Conservation (phyloP, 2,113 vertebrate genomes). For the Calyptommatus sinebrachiatus region DNA sequence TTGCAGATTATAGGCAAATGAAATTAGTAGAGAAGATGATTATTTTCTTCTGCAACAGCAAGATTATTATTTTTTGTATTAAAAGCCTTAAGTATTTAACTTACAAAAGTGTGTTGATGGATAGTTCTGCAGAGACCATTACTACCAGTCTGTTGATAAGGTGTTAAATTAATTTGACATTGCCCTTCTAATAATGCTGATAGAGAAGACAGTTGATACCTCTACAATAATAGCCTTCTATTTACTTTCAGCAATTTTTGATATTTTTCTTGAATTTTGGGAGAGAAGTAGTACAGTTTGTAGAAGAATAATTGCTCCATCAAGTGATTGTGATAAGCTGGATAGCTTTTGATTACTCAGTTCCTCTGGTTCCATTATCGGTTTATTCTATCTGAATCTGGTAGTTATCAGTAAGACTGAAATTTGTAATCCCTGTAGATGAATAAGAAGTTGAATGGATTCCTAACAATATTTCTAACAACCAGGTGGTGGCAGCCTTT, state of each 20-base stretch:
- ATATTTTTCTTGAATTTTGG: not conserved
- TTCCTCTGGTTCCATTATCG: not conserved
- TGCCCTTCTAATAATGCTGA: not conserved
- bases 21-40: not conserved
- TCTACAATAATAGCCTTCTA: not conserved
- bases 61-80: not conserved
- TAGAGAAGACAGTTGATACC: not conserved
- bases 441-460: not conserved
- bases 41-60: not conserved
- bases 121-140: not conserved
- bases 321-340: not conserved
- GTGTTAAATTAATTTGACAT: not conserved
- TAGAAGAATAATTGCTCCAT: not conserved
- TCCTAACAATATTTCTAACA: not conserved
- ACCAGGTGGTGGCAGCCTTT: conserved; percentile 51
- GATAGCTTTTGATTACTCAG: not conserved
- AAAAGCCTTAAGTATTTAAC: not conserved
- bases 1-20: not conserved
- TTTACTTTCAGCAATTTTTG: not conserved
- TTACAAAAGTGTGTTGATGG: not conserved
- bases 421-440: not conserved
- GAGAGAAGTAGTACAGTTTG: not conserved
- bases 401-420: not conserved
- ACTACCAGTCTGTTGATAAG: not conserved
- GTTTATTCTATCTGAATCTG: not conserved